phyloP scores from a whole-genome alignment of 1,140 invertebrate species.

The Pseudomyrmex dendroicus region DNA sequence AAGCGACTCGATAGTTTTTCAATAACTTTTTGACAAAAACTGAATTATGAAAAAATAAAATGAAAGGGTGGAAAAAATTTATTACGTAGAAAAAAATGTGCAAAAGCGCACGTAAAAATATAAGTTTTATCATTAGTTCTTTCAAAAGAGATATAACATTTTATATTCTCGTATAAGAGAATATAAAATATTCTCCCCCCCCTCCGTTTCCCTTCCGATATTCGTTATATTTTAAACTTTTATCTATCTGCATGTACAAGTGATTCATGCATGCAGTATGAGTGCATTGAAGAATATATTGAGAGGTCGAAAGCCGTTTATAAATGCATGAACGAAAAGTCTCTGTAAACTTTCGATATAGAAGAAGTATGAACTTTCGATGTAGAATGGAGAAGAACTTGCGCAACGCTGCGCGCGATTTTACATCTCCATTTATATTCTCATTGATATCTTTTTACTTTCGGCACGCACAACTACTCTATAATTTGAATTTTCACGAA shows the following conservation, averaged over 20 bases:
- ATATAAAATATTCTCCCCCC: too few relatives aligned
- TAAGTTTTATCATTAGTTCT: not conserved
- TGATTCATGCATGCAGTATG: slow-evolving; percentile 56
- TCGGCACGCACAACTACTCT: slow-evolving; percentile 7
- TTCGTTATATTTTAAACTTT: slow-evolving; percentile 53
- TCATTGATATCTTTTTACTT: slow-evolving; percentile 41
- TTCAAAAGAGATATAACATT: not conserved
- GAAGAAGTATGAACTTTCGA: slow-evolving; percentile 57
- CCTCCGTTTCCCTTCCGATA: not conserved
- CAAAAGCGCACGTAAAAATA: not conserved
- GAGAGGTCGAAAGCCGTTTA: slow-evolving; percentile 56
- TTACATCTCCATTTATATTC: slow-evolving; percentile 46
- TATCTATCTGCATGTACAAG: slow-evolving; percentile 52
- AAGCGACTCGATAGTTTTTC: not conserved
- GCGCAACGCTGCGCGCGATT: slow-evolving; percentile 33
- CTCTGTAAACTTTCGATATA: slow-evolving; percentile 57
- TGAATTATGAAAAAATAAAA: not conserved
- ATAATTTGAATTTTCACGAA: slow-evolving; percentile 37
- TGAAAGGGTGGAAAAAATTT: too few relatives aligned
- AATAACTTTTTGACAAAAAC: slow-evolving; percentile 15
- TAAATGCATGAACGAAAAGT: slow-evolving; percentile 59
- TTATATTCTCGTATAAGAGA: not conserved
- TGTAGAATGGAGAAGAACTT: slow-evolving; percentile 50
- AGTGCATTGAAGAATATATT: slow-evolving; percentile 58
- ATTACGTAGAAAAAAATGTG: not conserved